Base-by-base conservation (phyloP, 1,140 invertebrate genomes). In the Achatina immaculata region DNA sequence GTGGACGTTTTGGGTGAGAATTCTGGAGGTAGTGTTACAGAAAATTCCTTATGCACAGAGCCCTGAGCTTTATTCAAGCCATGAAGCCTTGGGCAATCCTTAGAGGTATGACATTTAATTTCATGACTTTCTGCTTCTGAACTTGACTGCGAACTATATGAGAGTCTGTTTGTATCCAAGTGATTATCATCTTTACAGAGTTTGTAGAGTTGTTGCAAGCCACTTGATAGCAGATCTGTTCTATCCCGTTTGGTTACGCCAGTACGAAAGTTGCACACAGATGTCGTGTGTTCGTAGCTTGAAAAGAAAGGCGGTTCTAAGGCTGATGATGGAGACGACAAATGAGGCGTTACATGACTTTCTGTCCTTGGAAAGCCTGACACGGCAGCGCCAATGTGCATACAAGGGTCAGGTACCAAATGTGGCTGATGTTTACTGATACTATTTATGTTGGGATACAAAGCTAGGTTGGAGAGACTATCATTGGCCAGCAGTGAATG, bases 11-110 rank as follows among this genome's bases (percentile, higher is more conserved):
- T 16, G 0, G 1, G 4, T 62, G 58, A 31, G 9, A 62, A 16
- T 31, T 21, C 58, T 62, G 58, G 16, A 31, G n/a, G 11, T 16
- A 31, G 0, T 11, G 58, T 4, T 1, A 1, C 6, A 6, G 58
- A 16, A 28, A 1, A 21, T 1, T 62, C 28, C 21, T 62, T 16
- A 62, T 4, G 58, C 24, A 42, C 42, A n/a, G 51, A 38, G 28
- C 9, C 6, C 9, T 9, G 40, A 19, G 11, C 6, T 24, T 19
- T 6, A 6, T 6, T 7, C 6, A 71, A 58, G 73, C 68, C 51
- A 21, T 77, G 72, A n/a, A n/a, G n/a, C 0, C 71, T 48, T n/a
- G 55, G n/a, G 34, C 69, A 65, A 31, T 76, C 58, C 7, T 71
- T 40, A 11, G 80, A 21, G 42, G 76, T 72, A 9, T 40, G 66